phyloP scores from a whole-genome alignment of 2,113 vertebrate species.

The Sylvilagus bachmani region DNA sequence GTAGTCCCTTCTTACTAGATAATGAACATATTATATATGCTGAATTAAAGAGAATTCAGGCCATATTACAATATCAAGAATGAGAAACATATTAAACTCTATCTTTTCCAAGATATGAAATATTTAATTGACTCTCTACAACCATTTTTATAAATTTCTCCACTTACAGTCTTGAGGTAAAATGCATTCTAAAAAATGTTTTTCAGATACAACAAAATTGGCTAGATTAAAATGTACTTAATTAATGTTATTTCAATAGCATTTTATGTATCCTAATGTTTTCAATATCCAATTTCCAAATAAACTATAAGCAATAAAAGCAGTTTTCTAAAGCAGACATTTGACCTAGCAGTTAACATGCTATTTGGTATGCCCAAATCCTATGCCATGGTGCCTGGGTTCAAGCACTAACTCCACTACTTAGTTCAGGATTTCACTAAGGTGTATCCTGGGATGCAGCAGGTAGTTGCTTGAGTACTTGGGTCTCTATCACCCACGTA shows the following conservation, averaged over 20 bases:
- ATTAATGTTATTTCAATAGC: not conserved
- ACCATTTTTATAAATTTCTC: not conserved
- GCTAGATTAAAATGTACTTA: not conserved
- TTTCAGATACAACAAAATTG: not conserved
- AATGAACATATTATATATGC: not conserved
- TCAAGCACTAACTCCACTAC: too few relatives aligned
- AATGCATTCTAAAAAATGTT: not conserved
- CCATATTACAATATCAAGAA: not conserved
- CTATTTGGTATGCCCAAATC: too few relatives aligned
- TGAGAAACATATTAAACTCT: not conserved
- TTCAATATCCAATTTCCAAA: not conserved
- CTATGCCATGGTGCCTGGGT: too few relatives aligned
- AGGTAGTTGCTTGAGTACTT: too few relatives aligned
- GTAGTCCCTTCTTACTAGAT: not conserved
- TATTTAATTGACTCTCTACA: not conserved
- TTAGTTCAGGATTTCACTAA: too few relatives aligned
- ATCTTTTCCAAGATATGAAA: not conserved
- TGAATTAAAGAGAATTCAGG: not conserved
- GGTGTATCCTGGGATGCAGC: too few relatives aligned
- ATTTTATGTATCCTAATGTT: slow-evolving; percentile 13
- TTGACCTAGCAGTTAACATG: too few relatives aligned
- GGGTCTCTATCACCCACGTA: too few relatives aligned
- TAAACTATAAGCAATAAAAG: not conserved
- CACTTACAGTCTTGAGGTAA: not conserved
- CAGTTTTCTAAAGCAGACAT: too few relatives aligned